A percentile compares a stretch with the other conserved stretches of the same genome.
Conservation (phyloP, 1,140 invertebrate genomes). For the Calliopsis andreniformis region DNA sequence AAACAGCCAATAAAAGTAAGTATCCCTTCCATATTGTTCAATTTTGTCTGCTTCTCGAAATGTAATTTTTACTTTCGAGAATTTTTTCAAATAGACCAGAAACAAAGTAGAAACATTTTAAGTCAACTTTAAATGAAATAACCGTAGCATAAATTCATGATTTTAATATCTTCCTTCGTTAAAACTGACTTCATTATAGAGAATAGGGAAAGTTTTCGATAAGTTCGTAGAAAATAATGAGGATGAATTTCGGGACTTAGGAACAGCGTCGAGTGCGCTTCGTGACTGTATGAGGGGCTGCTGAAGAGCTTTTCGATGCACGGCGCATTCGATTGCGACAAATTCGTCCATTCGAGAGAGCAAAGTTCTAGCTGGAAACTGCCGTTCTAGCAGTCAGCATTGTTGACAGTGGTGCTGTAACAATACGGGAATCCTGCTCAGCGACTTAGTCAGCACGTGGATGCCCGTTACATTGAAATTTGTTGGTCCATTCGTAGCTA, state of each 20-base stretch:
- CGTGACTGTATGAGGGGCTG: not conserved
- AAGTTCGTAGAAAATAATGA: conserved; percentile 19
- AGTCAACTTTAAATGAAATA: no score
- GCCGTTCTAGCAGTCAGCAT: conserved; percentile 31
- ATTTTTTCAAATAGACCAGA: no score
- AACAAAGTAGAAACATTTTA: no score
- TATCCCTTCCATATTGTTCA: no score
- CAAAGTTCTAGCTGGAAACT: conserved; percentile 11
- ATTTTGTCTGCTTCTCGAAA: no score
- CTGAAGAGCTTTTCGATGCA: conserved; percentile 28
- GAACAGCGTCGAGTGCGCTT: conserved; percentile 18
- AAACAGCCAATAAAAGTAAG: no score
- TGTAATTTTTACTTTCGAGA: no score
- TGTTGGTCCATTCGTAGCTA: not conserved
- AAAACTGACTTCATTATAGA: not conserved
- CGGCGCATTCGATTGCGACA: conserved; percentile 33
- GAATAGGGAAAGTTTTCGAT: not conserved
- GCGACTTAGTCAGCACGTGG: conserved; percentile 17
- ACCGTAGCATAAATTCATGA: no score
- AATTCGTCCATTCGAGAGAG: conserved; percentile 38
- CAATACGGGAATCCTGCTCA: conserved; percentile 45
- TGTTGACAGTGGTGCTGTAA: conserved; percentile 44
- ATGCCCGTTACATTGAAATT: not conserved
- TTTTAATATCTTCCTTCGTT: no score
- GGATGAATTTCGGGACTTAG: conserved; percentile 24